Conservation (phyloP, 2,888 invertebrate species). For the Ochlodes sylvanus region DNA sequence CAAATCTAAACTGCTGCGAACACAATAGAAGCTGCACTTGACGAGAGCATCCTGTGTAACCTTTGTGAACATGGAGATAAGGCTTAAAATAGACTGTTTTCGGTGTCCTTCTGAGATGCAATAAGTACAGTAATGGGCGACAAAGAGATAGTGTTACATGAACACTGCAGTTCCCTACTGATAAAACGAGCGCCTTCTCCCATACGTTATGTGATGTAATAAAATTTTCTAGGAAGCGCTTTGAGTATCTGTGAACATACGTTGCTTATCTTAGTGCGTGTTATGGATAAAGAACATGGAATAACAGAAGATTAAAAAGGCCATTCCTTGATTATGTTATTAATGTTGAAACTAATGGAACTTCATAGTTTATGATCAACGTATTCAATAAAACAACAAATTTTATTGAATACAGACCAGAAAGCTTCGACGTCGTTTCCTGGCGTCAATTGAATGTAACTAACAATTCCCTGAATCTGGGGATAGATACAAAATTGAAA, state of each 20-base stretch:
- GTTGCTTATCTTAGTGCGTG: slow-evolving; percentile 30
- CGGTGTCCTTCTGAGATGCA: slow-evolving; percentile 19
- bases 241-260: slow-evolving; percentile 35
- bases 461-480: too few species aligned
- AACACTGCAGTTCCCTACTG: slow-evolving; percentile 46
- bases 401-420: too few species aligned
- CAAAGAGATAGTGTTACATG: slow-evolving; percentile 48
- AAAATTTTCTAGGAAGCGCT: slow-evolving; percentile 44
- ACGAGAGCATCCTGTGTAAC: slow-evolving; percentile 3
- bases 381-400: too few species aligned
- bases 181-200: slow-evolving; percentile 45
- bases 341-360: background rate
- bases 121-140: slow-evolving; percentile 39
- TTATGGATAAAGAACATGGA: slow-evolving; percentile 33
- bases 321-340: slow-evolving; percentile 3
- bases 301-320: slow-evolving; percentile 22
- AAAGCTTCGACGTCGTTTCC: too few species aligned
- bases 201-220: slow-evolving; percentile 43
- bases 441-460: too few species aligned
- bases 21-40: slow-evolving; percentile 19
- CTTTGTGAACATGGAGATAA: slow-evolving; percentile 10
- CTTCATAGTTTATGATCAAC: background rate
- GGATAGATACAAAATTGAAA: too few species aligned
- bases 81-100: slow-evolving; percentile 2
- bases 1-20: slow-evolving; percentile 36